Percentiles rank a stretch among this genome's conserved stretches.
Conservation (phyloP, 2,888 invertebrate genomes). For the Diaphora mendica region DNA sequence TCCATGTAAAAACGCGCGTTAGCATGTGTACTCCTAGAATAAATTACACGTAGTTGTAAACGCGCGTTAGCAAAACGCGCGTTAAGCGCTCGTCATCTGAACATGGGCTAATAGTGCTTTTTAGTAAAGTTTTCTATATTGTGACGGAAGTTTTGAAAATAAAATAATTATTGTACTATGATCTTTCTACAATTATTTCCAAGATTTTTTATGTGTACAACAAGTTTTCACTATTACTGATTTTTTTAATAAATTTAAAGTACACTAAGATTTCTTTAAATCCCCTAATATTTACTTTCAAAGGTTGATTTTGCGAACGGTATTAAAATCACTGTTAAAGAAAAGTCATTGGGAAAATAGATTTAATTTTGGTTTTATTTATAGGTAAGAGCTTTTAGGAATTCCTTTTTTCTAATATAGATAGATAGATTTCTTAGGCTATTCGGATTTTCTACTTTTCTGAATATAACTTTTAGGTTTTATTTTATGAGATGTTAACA, state of each 20-base stretch:
- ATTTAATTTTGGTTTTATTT: background rate
- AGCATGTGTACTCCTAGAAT: no score
- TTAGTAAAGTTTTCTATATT: background rate
- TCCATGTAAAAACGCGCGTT: no score
- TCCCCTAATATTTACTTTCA: background rate
- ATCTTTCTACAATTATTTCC: background rate
- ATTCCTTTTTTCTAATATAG: background rate
- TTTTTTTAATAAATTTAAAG: background rate
- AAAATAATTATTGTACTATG: background rate
- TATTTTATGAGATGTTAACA: background rate
- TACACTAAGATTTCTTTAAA: background rate
- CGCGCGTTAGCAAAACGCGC: no score
- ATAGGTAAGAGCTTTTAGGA: background rate
- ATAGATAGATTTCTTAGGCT: background rate
- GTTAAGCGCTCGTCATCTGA: no score
- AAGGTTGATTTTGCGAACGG: no score
- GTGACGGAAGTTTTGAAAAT: background rate
- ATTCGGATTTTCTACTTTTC: no score
- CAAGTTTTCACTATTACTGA: background rate
- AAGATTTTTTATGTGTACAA: no score
- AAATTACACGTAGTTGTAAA: no score
- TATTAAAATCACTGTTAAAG: background rate
- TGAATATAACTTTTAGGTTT: no score
- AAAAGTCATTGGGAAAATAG: background rate
- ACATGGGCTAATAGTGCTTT: no score